A percentile compares a stretch with the other conserved stretches of the same genome.
These are phyloP conservation scores for Sphaeridia pumilis DNA, from an alignment of 2,888 invertebrate species.

Conservation along the genomic window DNA sequence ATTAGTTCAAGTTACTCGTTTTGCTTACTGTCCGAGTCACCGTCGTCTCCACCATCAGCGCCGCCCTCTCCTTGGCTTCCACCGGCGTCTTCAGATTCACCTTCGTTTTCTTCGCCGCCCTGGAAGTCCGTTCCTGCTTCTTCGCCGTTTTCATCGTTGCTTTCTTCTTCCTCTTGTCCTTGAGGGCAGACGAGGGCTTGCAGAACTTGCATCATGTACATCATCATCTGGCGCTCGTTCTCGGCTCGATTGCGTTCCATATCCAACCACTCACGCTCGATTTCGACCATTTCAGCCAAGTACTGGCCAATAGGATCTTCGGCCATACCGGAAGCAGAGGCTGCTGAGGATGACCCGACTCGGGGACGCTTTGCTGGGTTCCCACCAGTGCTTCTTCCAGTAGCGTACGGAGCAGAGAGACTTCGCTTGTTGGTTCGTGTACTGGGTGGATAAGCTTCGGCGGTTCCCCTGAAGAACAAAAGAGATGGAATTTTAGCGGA, in stretches of 20 bases:
- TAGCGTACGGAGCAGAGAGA: slow-evolving; percentile 24
- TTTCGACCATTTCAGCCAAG: slow-evolving; percentile 35
- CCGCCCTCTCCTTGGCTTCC: slow-evolving; percentile 11
- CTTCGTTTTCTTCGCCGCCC: slow-evolving; percentile 18
- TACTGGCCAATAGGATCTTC: slow-evolving; percentile 33
- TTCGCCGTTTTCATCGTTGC: slow-evolving; percentile 18
- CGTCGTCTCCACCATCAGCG: neutral
- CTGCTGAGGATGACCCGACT: slow-evolving; percentile 18
- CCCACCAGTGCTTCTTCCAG: slow-evolving; percentile 20
- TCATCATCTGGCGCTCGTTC: slow-evolving; percentile 36
- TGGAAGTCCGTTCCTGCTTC: slow-evolving; percentile 21
- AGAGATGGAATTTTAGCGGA: neutral
- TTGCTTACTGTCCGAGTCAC: slow-evolving; percentile 8
- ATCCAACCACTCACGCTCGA: slow-evolving; percentile 34
- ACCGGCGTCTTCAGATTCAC: slow-evolving; percentile 3
- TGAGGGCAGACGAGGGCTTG: slow-evolving; percentile 35
- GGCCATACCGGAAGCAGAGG: slow-evolving; percentile 17
- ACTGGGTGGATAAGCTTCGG: slow-evolving; percentile 24
- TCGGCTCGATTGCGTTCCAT: slow-evolving; percentile 35
- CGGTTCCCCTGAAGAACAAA: slow-evolving; percentile 3
- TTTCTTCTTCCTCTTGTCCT: slow-evolving; percentile 27
- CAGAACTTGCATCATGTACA: slow-evolving; percentile 35
- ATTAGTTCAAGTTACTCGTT: slow-evolving; percentile 2
- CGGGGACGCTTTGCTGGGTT: slow-evolving; percentile 32
- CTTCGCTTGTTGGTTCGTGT: slow-evolving; percentile 24